Percentiles rank a stretch among this genome's conserved stretches.
Evolutionary conservation across 2,888 invertebrate species (phyloP).

Genomic region (Noctua comes): DNA sequence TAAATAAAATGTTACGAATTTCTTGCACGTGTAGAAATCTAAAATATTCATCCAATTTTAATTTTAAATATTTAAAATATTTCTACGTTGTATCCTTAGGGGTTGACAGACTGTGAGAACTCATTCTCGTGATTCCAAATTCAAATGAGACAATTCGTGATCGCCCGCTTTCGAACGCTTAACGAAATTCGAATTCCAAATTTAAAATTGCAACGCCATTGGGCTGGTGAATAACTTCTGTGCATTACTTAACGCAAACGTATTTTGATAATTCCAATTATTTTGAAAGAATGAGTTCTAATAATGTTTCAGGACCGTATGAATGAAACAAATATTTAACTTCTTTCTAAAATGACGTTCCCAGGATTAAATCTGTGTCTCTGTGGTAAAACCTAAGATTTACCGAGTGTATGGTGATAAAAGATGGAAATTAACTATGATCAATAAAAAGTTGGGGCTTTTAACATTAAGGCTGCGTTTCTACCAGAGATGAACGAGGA

Average conservation of each 20-base stretch:
- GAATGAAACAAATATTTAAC: not conserved
- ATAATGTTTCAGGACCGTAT: not conserved
- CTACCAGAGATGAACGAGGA: too few relatives aligned
- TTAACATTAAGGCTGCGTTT: too few relatives aligned
- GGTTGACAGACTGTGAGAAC: constrained; percentile 80
- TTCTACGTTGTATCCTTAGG: constrained; percentile 69
- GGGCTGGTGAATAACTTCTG: constrained; percentile 42
- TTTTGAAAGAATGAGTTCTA: constrained; percentile 5
- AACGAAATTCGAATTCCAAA: constrained; percentile 54
- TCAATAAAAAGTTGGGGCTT: too few relatives aligned
- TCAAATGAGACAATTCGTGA: constrained; percentile 72
- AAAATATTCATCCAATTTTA: constrained; percentile 58
- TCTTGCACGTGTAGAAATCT: constrained; percentile 55
- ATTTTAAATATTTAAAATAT: constrained; percentile 60
- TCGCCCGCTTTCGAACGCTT: constrained; percentile 60
- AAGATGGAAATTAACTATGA: too few relatives aligned
- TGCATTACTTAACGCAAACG: constrained; percentile 19
- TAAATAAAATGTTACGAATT: constrained; percentile 51
- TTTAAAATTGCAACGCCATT: constrained; percentile 45
- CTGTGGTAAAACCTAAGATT: too few relatives aligned
- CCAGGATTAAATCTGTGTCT: too few relatives aligned
- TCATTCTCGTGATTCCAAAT: constrained; percentile 77
- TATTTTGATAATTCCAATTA: constrained; percentile 46
- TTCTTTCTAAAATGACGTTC: too few relatives aligned
- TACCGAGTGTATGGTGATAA: too few relatives aligned